Percentiles rank a stretch among this genome's conserved stretches.
Evolutionary conservation across 2,113 vertebrate genomes (phyloP).

Genomic region (Clarias gariepinus): DNA sequence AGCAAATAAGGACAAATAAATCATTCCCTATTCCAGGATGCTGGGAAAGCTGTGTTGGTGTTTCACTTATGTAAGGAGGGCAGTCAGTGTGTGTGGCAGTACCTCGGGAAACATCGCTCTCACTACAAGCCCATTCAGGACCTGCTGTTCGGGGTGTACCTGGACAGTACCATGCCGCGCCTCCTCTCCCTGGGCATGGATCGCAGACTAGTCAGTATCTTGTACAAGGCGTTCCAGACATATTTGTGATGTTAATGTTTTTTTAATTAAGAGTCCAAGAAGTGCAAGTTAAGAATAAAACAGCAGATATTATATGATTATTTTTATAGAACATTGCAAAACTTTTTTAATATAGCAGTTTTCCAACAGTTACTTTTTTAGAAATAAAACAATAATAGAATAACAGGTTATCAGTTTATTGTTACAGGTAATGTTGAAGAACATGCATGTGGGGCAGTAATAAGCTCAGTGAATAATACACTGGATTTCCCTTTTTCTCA

Average conservation of each 20-base stretch:
- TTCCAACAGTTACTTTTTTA: background rate
- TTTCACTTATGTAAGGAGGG: constrained; percentile 62
- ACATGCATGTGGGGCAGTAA: background rate
- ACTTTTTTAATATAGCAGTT: background rate
- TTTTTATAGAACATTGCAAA: background rate
- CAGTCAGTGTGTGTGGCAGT: constrained; percentile 71
- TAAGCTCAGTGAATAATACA: background rate
- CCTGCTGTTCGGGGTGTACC: constrained; percentile 84
- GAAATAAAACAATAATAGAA: background rate
- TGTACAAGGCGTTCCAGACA: background rate
- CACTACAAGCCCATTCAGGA: constrained; percentile 85
- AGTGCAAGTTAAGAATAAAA: background rate
- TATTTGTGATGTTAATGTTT: background rate
- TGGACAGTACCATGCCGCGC: constrained; percentile 77
- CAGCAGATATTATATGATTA: background rate
- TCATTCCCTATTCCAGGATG: constrained; percentile 71
- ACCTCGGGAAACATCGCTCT: constrained; percentile 79
- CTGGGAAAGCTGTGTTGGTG: constrained; percentile 77
- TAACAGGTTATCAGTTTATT: background rate
- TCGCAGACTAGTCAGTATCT: constrained; percentile 77
- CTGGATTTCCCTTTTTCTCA: background rate
- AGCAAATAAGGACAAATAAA: background rate
- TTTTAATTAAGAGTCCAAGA: background rate
- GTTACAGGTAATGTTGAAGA: background rate
- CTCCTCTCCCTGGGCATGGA: constrained; percentile 89